phyloP scores from a whole-genome alignment of 2,797 vertebrate species.

The Lepidocolaptes lacrymiger region DNA sequence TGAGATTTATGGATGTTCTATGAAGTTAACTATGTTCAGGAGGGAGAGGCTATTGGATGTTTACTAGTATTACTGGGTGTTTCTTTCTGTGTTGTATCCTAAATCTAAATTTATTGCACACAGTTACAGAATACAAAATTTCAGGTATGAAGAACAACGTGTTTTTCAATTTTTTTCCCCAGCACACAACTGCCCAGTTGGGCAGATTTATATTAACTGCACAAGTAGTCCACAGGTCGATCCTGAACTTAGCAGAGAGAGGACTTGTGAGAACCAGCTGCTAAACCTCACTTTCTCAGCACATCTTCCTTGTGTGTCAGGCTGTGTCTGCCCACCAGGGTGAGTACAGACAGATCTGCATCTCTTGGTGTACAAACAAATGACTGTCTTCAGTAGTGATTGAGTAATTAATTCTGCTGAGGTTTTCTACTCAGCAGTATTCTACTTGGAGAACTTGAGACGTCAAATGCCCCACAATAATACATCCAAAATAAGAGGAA shows the following conservation, averaged over 20 bases:
- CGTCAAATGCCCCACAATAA: not conserved
- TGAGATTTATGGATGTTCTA: not conserved
- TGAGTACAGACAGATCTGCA: constrained; percentile 64
- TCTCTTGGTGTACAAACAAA: not conserved
- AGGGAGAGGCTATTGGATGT: not conserved
- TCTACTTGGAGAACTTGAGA: not conserved
- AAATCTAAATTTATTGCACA: not conserved
- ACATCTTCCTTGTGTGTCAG: constrained; percentile 87
- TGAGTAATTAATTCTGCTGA: not conserved
- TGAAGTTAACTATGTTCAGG: not conserved
- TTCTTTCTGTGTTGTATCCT: not conserved
- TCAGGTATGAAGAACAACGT: not conserved
- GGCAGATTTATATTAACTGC: constrained; percentile 90
- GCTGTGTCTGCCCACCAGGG: constrained; percentile 90
- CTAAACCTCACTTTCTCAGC: constrained; percentile 88
- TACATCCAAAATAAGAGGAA: not conserved
- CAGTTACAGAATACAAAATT: not conserved
- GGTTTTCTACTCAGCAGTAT: not conserved
- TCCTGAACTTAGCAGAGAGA: constrained; percentile 79
- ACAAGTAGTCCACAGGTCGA: constrained; percentile 67
- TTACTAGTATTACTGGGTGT: not conserved
- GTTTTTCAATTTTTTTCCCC: not conserved
- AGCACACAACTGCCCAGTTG: constrained; percentile 85
- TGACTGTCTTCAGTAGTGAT: not conserved
- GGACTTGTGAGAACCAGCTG: constrained; percentile 91